Evolutionary conservation across 2,113 vertebrate genomes (phyloP).

Genomic region (Cyphomyrus discorhynchus): DNA sequence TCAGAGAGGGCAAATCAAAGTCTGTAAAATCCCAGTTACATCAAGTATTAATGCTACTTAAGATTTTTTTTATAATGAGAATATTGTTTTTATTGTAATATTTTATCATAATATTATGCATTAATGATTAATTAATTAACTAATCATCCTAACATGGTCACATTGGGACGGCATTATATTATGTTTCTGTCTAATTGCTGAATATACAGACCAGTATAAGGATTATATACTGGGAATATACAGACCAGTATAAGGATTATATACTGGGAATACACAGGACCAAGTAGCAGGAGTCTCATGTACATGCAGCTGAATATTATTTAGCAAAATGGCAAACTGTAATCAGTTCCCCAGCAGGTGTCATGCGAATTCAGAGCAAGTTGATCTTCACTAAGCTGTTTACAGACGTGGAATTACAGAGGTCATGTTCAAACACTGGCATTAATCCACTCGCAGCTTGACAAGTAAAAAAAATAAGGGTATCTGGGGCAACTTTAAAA

Average conservation of each 20-base stretch:
- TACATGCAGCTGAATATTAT: constrained; percentile 38
- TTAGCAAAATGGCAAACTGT: constrained; percentile 45
- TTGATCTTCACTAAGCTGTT: constrained; percentile 52
- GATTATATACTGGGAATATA: not conserved
- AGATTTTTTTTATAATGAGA: not conserved
- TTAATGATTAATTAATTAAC: not conserved
- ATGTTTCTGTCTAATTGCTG: not conserved
- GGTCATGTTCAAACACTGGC: constrained; percentile 29
- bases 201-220: not conserved
- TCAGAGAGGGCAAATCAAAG: not conserved
- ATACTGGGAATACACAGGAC: constrained; percentile 27
- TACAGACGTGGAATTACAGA: constrained; percentile 55
- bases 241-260: constrained; percentile 19
- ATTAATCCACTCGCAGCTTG: constrained; percentile 49
- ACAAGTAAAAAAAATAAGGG: constrained; percentile 30
- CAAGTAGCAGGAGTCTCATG: constrained; percentile 30
- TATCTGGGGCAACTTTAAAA: constrained; percentile 30
- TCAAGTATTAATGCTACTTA: not conserved
- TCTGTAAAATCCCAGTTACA: not conserved
- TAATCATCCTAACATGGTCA: not conserved
- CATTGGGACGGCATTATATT: not conserved
- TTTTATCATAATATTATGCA: not conserved
- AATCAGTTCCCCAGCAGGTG: constrained; percentile 57
- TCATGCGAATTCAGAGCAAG: constrained; percentile 50
- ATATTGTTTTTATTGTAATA: not conserved